Evolutionary conservation across 2,113 vertebrate genomes (phyloP), one percentile per base, ranked within the genome.

Genomic region (Eupsittula cactorum): DNA sequence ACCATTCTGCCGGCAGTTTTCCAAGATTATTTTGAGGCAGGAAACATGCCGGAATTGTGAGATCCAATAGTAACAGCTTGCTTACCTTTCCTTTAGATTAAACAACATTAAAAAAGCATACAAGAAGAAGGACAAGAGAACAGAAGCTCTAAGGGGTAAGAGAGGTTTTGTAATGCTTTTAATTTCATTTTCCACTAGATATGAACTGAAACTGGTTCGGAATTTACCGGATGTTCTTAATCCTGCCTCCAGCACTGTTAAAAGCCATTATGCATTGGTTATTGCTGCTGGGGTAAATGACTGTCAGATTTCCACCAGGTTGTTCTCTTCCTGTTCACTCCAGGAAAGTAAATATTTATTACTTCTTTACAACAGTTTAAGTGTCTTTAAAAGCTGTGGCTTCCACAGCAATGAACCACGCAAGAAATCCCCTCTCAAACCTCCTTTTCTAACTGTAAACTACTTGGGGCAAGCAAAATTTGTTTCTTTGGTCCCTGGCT

Each of bases 61-160:
- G 21, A 42, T n/a, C 28, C 16, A 13, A 33, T 13, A 41, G 5
- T 93, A 74, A 95, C 33, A 35, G 28, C 37, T 93, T 64, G 18
- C 41, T 96, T 92, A 2, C 9, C 62, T 86, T 86, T 92, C 31
- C 90, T 93, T 71, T 95, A 99, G 99, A 94, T 97, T 99, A 77
- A 98, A 69, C 93, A 98, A 98, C 92, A 97, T 99, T 95, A 98
- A 94, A 42, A 99, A 99, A 97, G 96, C 93, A 24, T 99, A 98
- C 96, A 98, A 98, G 93, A 97, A 95, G 91, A 98, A 98, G 80
- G 98, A 97, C 83, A 96, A 83, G 85, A 97, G 76, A 81, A 98
- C 95, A 10, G 98, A 99, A 96, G 99, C 98, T 75, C 97, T 99
- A 81, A 98, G 97, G 95, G 99, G 99, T 99, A 92, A 97, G 93